Conservation (phyloP, 2,888 invertebrate genomes). For the Galerucella calmariensis region DNA sequence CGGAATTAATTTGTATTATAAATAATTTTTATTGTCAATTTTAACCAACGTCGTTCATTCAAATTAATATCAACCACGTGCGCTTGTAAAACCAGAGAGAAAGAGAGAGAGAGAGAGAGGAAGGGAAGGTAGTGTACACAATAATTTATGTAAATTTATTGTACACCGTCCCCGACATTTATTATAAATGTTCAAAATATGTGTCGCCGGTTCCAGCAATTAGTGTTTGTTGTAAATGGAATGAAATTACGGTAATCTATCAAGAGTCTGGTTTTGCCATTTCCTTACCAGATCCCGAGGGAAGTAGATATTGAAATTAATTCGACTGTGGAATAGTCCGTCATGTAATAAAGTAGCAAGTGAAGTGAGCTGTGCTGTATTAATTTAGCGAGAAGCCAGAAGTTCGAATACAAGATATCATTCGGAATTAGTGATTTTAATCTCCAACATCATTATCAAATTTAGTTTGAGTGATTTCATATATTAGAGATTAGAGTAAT, state of each 20-base stretch:
- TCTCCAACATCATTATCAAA: not conserved
- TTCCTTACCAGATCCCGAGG: constrained; percentile 37
- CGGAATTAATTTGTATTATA: not conserved
- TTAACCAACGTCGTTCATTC: not conserved
- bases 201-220: constrained; percentile 41
- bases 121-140: not conserved
- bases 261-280: constrained; percentile 36
- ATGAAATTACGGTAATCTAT: constrained; percentile 41
- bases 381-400: constrained; percentile 23
- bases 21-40: not conserved
- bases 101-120: not conserved
- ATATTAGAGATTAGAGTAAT: no score
- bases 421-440: not conserved
- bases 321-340: constrained; percentile 32
- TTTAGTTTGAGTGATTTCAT: no score
- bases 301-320: constrained; percentile 39
- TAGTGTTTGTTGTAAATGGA: constrained; percentile 43
- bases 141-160: constrained; percentile 37
- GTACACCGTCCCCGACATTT: constrained; percentile 26
- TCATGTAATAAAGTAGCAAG: constrained; percentile 32
- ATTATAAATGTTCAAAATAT: constrained; percentile 39
- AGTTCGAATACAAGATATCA: not conserved
- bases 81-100: not conserved
- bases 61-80: constrained; percentile 10
- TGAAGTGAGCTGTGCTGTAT: constrained; percentile 26